Percentiles rank a stretch among this genome's conserved stretches.
These are phyloP conservation scores for Mesorhabditis belari DNA, from an alignment of 2,888 invertebrate genomes.

Conservation along the genomic window DNA sequence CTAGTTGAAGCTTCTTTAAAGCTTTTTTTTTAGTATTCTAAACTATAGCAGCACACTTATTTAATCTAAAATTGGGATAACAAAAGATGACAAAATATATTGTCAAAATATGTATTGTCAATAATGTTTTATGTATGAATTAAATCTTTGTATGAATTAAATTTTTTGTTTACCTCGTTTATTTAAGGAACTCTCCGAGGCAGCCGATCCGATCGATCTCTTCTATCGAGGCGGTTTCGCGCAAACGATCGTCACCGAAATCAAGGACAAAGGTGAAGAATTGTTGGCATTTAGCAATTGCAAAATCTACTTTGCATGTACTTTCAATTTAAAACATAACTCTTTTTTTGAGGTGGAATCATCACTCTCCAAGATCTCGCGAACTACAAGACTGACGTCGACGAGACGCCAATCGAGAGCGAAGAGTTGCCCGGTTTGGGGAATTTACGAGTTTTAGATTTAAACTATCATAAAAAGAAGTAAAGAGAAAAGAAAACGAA, in stretches of 20 bases:
- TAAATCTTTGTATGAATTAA: too few species aligned
- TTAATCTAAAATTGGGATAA: too few species aligned
- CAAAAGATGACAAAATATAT: too few species aligned
- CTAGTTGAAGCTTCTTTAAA: too few species aligned
- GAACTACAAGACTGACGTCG: slow-evolving; percentile 37
- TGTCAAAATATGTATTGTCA: too few species aligned
- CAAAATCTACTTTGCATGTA: slow-evolving; percentile 3
- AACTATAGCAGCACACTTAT: too few species aligned
- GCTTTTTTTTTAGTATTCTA: too few species aligned
- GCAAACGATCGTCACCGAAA: slow-evolving; percentile 50
- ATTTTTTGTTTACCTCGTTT: neutral
- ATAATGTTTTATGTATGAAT: too few species aligned
- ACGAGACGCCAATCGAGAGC: slow-evolving; percentile 38
- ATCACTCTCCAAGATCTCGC: slow-evolving; percentile 41
- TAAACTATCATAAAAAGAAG: too few species aligned
- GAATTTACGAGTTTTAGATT: too few species aligned
- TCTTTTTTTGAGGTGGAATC: slow-evolving; percentile 27
- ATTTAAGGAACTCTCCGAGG: slow-evolving; percentile 31
- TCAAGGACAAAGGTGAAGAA: slow-evolving; percentile 28
- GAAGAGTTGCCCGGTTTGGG: slow-evolving; percentile 13
- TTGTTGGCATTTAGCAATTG: slow-evolving; percentile 3
- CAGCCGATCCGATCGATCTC: slow-evolving; percentile 46
- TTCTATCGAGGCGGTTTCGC: slow-evolving; percentile 53
- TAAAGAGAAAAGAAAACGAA: too few species aligned
- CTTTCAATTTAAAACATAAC: slow-evolving; percentile 1